Percentiles rank a stretch among this genome's conserved stretches.
Evolutionary conservation across 2,888 invertebrate genomes (phyloP).

Genomic region (Drymonia ruficornis): DNA sequence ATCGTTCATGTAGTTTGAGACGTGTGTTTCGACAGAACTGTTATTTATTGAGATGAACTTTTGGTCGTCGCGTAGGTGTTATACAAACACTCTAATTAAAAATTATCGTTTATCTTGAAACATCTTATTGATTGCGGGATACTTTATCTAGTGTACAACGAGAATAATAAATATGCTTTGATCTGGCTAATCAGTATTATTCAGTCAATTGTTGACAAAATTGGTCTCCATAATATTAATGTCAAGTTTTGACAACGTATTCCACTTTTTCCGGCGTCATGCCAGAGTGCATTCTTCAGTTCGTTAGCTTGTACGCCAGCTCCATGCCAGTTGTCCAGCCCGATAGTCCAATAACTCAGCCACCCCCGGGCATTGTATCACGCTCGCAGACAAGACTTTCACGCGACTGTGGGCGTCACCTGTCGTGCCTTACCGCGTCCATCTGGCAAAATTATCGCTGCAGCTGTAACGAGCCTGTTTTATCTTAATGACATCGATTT

Average conservation of each 20-base stretch:
- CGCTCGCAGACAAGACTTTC: slow-evolving; percentile 58
- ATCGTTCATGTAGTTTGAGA: slow-evolving; percentile 21
- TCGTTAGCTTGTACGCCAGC: slow-evolving; percentile 32
- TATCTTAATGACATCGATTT: slow-evolving; percentile 29
- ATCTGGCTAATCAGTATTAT: neutral
- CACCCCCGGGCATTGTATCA: slow-evolving; percentile 39
- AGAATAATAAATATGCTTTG: no score
- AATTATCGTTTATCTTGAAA: neutral
- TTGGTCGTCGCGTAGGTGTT: slow-evolving; percentile 15
- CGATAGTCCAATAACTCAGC: slow-evolving; percentile 39
- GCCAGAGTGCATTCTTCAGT: slow-evolving; percentile 27
- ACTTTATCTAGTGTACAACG: neutral
- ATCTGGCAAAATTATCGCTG: slow-evolving; percentile 27
- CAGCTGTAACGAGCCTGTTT: slow-evolving; percentile 17
- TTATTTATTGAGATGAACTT: slow-evolving; percentile 21
- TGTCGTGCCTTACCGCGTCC: slow-evolving; percentile 59
- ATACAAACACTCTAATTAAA: slow-evolving; percentile 2
- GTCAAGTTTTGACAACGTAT: neutral
- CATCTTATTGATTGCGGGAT: neutral
- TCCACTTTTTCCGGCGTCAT: slow-evolving; percentile 6
- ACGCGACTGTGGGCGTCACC: slow-evolving; percentile 66
- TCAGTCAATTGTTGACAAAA: neutral
- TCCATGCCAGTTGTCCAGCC: slow-evolving; percentile 19
- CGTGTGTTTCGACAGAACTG: slow-evolving; percentile 25
- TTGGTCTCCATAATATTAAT: no score